Base-by-base conservation (phyloP, 1,140 invertebrate genomes). In the Drosophila mayri region DNA sequence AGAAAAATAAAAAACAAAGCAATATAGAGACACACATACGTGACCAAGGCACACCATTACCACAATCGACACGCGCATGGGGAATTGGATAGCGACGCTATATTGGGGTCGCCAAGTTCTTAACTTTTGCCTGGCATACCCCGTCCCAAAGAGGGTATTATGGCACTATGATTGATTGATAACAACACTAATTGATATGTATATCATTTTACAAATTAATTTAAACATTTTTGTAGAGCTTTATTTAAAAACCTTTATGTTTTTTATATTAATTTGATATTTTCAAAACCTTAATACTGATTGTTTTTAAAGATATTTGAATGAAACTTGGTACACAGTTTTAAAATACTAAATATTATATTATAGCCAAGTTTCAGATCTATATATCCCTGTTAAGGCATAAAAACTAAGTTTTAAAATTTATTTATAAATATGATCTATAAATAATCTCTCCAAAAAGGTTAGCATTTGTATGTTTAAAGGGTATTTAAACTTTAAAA, bases 21-120 rank as follows among this genome's bases (percentile, higher is more conserved):
- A 58, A 64, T 57, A 57, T 41, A 75, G 18, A 74, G 35, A 38
- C 60, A 28, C 30, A 63, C 60, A 62, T n/a, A 75, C 40, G 63
- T 74, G 57, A 25, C 30, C 52, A 22, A 59, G 38, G 49, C 30
- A 62, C 25, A 64, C 46, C 35, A 67, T 49, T 22, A 3, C 35
- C 35, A 35, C 14, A 54, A 35, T 41, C 22, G 58, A 50, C 60
- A 65, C 57, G 72, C 70, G 57, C 68, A 49, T 81, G 80, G 43
- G 61, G 65, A 65, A 75, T 76, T 70, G 54, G 59, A 76, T 82
- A 86, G 76, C 65, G 77, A 18, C 46, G 22, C 35, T 44, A 22
- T 30, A 58, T 28, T 20, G 22, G n/a, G n/a, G 50, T 47, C 50
- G 67, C 35, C 41, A 54, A 73, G 50, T 37, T 49, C 62, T 52